Evolutionary conservation across 2,888 invertebrate species (phyloP), one percentile per base, ranked within the genome.

Genomic region (Helicoverpa assulta): DNA sequence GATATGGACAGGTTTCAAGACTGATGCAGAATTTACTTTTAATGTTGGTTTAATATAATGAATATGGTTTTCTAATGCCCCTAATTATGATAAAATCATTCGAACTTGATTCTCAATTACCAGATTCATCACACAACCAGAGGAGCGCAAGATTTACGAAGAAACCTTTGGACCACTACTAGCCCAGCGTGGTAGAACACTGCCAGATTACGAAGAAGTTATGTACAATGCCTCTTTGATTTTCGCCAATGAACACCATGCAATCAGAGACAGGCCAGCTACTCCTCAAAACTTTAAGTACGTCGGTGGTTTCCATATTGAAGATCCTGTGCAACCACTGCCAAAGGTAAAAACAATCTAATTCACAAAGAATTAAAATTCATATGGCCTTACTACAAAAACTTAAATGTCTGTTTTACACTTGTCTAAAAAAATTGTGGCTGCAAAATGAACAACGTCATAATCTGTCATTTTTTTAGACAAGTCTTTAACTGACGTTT

Each of bases 251-350:
- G 91, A 91, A 0, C 92, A 93, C 12, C 62, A 74, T 6, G 85
- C 92, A 12, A 76, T 86, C n/a, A 86, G 85, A 5, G 72, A 79
- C 7, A 74, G 87, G 14, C 86, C 84, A 50, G 83, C 85, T 54
- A 73, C 91, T 6, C 89, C 93, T 14, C 89, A 90, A 57, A 90
- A 89, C 71, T 87, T 88, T 56, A 89, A 89, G 70, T 88, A 87
- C 2, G 76, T 93, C 3, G 93, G 87, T 33, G 93, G 93, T 4
- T 89, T 89, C 12, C 92, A 93, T 67, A 90, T 93, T 3, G 83
- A 90, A 2, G 80, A 73, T 0, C 83, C 87, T 5, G 81, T 86
- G 0, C 85, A 88, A 33, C 89, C 91, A 2, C 76, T 94, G 29
- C 87, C 91, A 1, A 82, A 89, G 86, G 94, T 94, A 82, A 14